These are phyloP conservation scores for Poeciliopsis gracilis DNA, from an alignment of 2,797 vertebrate species.

Conservation along the genomic window DNA sequence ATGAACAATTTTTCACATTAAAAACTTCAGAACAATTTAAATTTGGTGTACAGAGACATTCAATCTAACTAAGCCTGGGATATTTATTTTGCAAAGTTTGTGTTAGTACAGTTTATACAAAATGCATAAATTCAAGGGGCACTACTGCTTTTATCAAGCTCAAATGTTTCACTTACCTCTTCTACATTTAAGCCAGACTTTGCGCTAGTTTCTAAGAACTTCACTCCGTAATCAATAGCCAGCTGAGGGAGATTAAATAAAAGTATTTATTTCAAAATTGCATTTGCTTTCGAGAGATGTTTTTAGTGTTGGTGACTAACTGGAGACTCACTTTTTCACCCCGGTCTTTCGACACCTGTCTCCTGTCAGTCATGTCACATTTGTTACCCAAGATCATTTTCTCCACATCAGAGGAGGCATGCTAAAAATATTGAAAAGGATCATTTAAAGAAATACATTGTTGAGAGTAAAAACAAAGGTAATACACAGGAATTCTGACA, in stretches of 20 bases:
- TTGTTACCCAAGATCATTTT: conserved; percentile 99
- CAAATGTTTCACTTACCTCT: conserved; percentile 82
- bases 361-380: conserved; percentile 97
- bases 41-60: background rate
- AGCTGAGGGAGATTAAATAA: conserved; percentile 78
- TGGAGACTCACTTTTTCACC: conserved; percentile 90
- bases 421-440: conserved; percentile 76
- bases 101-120: background rate
- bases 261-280: conserved; percentile 7
- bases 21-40: background rate
- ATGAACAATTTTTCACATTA: background rate
- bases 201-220: conserved; percentile 98
- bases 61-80: background rate
- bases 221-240: conserved; percentile 98
- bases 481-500: background rate
- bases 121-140: background rate
- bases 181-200: conserved; percentile 97
- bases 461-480: background rate
- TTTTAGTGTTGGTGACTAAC: background rate
- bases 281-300: background rate
- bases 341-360: conserved; percentile 98
- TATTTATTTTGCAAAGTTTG: background rate
- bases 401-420: conserved; percentile 97
- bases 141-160: background rate
- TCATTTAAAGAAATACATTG: background rate